Evolutionary conservation across 64 coral and sea anemone genomes (phyloP).

Genomic region (Montipora cactus): DNA sequence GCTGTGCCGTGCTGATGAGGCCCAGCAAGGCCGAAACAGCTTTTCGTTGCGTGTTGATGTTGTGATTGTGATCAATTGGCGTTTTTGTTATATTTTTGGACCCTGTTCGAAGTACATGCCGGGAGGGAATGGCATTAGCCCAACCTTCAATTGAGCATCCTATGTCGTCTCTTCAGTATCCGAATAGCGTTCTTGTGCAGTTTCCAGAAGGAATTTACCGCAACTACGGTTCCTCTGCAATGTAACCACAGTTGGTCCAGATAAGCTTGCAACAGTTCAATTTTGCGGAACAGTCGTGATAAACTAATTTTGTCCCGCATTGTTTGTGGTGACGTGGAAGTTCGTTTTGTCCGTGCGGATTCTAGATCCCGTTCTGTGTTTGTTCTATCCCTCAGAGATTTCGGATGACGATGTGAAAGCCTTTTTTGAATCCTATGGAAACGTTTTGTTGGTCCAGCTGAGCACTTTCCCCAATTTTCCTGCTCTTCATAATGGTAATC

Average conservation of each 20-base stretch:
- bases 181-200: neutral
- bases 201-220: neutral
- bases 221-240: neutral
- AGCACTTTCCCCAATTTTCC: neutral
- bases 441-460: no score
- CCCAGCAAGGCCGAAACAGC: no score
- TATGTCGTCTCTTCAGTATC: neutral
- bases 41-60: no score
- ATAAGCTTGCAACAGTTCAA: neutral
- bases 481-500: neutral
- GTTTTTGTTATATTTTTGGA: no score
- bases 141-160: no score
- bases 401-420: neutral
- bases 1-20: no score
- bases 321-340: neutral
- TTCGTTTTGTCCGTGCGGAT: neutral
- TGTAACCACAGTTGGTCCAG: neutral
- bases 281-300: neutral
- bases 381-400: neutral
- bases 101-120: no score
- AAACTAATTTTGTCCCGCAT: no score
- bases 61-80: no score
- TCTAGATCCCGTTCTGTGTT: neutral
- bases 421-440: neutral
- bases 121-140: no score